These are phyloP conservation scores for Zenarchopterus dispar DNA, from an alignment of 2,797 vertebrate genomes.

Conservation along the genomic window DNA sequence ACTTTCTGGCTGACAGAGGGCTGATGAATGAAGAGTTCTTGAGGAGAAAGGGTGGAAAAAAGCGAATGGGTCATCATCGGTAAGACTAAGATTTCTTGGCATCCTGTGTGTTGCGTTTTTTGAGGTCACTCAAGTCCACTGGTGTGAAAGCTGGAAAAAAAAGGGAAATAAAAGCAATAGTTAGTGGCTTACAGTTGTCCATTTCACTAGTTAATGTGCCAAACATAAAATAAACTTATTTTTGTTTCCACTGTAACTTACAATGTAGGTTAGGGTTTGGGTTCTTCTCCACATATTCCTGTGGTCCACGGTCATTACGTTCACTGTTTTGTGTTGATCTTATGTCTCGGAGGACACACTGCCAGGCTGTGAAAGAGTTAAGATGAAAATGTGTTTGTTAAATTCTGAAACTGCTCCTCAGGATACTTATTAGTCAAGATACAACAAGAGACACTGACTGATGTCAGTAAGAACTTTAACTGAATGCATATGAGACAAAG, in stretches of 20 bases:
- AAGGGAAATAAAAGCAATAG: constrained; percentile 8
- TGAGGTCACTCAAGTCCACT: constrained; percentile 95
- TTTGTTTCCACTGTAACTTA: constrained; percentile 73
- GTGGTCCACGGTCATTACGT: constrained; percentile 91
- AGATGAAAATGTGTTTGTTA: constrained; percentile 13
- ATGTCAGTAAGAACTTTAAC: background rate
- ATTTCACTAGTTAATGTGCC: background rate
- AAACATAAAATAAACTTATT: background rate
- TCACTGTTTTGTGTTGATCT: constrained; percentile 90
- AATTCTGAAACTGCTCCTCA: background rate
- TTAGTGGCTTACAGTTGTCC: background rate
- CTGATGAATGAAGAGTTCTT: constrained; percentile 77
- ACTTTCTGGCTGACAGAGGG: constrained; percentile 70
- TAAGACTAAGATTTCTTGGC: constrained; percentile 94
- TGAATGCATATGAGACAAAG: background rate
- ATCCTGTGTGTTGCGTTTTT: constrained; percentile 93
- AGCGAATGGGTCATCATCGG: constrained; percentile 38
- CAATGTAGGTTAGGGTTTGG: constrained; percentile 95
- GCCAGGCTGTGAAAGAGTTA: constrained; percentile 87
- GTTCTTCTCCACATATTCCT: constrained; percentile 98
- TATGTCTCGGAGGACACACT: constrained; percentile 95
- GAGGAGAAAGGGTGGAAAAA: constrained; percentile 68
- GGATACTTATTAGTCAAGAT: background rate
- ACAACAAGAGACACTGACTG: background rate
- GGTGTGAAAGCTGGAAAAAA: constrained; percentile 90